phyloP scores from a whole-genome alignment of 1,140 invertebrate species.

The Drosophila watanabei region DNA sequence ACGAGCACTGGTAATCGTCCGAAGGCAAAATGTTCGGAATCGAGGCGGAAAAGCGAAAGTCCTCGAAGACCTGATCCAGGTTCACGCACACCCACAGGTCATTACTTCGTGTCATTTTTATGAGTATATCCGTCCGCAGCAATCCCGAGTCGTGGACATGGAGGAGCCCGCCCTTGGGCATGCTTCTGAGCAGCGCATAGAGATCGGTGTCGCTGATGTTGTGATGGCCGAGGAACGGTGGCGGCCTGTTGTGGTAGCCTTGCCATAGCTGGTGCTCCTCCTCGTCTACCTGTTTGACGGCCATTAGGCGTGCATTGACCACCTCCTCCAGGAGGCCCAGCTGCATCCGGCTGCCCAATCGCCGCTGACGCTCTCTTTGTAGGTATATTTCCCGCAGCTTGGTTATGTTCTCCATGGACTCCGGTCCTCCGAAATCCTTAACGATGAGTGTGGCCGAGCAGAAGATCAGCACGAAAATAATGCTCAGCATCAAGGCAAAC shows the following conservation, averaged over 20 bases:
- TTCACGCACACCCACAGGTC: slow-evolving; percentile 67
- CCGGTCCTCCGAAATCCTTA: slow-evolving; percentile 1
- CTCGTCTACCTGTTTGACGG: slow-evolving; percentile 40
- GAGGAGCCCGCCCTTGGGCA: slow-evolving; percentile 91
- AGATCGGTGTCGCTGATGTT: slow-evolving; percentile 89
- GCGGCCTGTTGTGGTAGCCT: slow-evolving; percentile 67
- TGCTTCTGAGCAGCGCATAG: slow-evolving; percentile 88
- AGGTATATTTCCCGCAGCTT: slow-evolving; percentile 8
- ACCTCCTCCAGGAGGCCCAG: slow-evolving; percentile 43
- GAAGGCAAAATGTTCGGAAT: slow-evolving; percentile 57
- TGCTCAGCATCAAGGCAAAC: slow-evolving; percentile 11
- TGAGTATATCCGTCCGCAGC: slow-evolving; percentile 87
- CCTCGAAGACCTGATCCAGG: slow-evolving; percentile 73
- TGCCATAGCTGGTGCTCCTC: slow-evolving; percentile 37
- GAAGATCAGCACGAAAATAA: slow-evolving; percentile 40
- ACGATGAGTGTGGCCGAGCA: slow-evolving; percentile 20
- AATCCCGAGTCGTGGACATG: slow-evolving; percentile 91
- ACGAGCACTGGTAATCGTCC: slow-evolving; percentile 85
- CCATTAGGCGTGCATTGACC: slow-evolving; percentile 49
- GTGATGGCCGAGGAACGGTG: slow-evolving; percentile 89
- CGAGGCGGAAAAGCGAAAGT: slow-evolving; percentile 77
- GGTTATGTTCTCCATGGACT: slow-evolving; percentile 18
- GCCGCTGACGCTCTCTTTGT: slow-evolving; percentile 26
- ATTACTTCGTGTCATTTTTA: slow-evolving; percentile 19
- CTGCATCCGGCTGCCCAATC: slow-evolving; percentile 42